Percentiles rank a stretch among this genome's conserved stretches.
These are phyloP conservation scores for Eupithecia vulgata DNA, from an alignment of 2,888 invertebrate species.

Conservation along the genomic window DNA sequence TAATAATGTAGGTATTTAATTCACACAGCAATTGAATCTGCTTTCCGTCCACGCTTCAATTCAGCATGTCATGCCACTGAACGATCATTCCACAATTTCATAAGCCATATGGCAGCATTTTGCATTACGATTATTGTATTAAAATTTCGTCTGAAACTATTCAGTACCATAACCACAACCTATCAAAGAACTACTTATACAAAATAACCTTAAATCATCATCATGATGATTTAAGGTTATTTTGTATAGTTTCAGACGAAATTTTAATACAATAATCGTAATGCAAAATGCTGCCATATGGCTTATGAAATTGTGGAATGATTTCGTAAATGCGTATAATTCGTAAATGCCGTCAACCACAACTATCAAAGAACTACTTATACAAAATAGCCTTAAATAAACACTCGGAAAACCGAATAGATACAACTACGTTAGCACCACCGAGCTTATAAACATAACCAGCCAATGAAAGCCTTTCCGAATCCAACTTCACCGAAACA, in stretches of 20 bases:
- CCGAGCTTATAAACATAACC: conserved; percentile 37
- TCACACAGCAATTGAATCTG: too few species aligned
- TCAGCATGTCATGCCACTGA: neutral
- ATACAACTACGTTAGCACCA: conserved; percentile 30
- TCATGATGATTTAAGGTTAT: too few species aligned
- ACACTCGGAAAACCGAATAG: conserved; percentile 32
- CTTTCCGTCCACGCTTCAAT: neutral
- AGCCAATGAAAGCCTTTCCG: conserved; percentile 45
- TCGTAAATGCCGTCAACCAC: too few species aligned
- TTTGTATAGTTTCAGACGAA: neutral
- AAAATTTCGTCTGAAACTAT: neutral
- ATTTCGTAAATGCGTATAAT: too few species aligned
- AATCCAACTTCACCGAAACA: conserved; percentile 49
- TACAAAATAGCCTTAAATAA: conserved; percentile 21
- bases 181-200: neutral
- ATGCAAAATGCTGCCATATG: neutral
- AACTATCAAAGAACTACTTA: neutral
- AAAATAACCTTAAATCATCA: conserved; percentile 19
- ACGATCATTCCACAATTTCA: neutral
- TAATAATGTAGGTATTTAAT: too few species aligned
- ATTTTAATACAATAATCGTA: neutral
- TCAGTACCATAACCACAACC: neutral
- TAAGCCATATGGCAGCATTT: neutral
- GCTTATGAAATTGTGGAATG: neutral
- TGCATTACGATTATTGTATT: neutral